These are phyloP conservation scores for Oenanthe melanoleuca DNA, from an alignment of 2,113 vertebrate genomes.

Conservation along the genomic window DNA sequence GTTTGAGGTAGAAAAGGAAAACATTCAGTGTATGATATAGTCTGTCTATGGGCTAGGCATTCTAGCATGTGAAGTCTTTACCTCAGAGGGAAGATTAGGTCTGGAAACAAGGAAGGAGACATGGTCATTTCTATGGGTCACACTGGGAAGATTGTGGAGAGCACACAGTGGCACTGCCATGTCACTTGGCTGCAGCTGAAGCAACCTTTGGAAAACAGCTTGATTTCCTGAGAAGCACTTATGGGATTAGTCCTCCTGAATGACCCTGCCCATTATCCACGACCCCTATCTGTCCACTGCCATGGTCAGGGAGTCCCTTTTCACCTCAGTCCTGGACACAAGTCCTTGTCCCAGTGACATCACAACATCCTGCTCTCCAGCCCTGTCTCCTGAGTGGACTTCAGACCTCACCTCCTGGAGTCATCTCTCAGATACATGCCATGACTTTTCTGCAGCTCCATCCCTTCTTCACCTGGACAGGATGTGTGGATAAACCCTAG, in stretches of 20 bases:
- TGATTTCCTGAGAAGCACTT: neutral
- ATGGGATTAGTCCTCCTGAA: neutral
- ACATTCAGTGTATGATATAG: neutral
- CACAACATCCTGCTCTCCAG: neutral
- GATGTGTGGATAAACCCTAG: rapidly evolving
- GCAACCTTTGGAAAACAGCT: neutral
- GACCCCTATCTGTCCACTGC: rapidly evolving
- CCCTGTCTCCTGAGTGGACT: neutral
- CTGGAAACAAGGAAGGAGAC: neutral
- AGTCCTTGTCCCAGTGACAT: rapidly evolving
- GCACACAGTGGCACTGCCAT: rapidly evolving
- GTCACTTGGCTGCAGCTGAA: neutral
- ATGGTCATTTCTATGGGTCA: rapidly evolving
- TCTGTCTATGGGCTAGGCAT: neutral
- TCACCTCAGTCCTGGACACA: neutral
- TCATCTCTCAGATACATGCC: too few relatives aligned
- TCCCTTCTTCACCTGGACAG: neutral
- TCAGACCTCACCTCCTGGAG: neutral
- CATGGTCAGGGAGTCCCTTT: rapidly evolving
- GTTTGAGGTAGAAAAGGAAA: neutral
- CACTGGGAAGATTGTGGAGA: neutral
- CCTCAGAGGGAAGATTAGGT: neutral
- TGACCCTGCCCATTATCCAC: neutral
- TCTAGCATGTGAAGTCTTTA: neutral
- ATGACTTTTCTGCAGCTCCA: neutral